A percentile compares a stretch with the other conserved stretches of the same genome.
phyloP scores from a whole-genome alignment of 2,888 invertebrate genomes.

The Pristionchus entomophagus region DNA sequence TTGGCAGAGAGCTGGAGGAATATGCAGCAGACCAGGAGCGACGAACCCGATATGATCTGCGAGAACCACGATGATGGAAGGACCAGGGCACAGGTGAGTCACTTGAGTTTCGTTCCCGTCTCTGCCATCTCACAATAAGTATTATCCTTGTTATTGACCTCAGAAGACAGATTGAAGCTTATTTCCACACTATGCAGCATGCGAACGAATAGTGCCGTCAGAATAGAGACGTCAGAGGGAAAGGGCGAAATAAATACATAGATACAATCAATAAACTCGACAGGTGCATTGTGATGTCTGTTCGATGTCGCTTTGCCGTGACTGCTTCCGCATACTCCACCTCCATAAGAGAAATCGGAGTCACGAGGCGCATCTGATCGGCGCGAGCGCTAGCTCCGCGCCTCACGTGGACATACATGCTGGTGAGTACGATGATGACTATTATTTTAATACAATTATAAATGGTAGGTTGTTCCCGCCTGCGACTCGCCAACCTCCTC shows the following conservation, averaged over 20 bases:
- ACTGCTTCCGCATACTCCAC: conserved; percentile 95
- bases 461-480: background rate
- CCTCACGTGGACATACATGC: conserved; percentile 94
- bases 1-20: conserved; percentile 54
- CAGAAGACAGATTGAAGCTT: too few species aligned
- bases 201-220: too few species aligned
- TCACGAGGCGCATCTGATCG: conserved; percentile 58
- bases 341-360: conserved; percentile 87
- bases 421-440: conserved; percentile 83
- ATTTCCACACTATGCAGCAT: too few species aligned
- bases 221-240: too few species aligned
- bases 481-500: background rate
- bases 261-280: conserved; percentile 84
- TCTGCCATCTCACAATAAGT: too few species aligned
- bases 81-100: conserved; percentile 64
- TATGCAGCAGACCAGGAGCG: conserved; percentile 55
- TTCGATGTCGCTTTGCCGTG: conserved; percentile 83
- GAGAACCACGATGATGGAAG: conserved; percentile 91
- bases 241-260: too few species aligned
- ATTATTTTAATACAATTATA: background rate
- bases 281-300: conserved; percentile 90
- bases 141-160: too few species aligned
- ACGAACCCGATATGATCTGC: conserved; percentile 81
- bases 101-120: too few species aligned
- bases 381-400: conserved; percentile 50